These are phyloP conservation scores for Takifugu flavidus DNA, from an alignment of 2,113 vertebrate genomes.

Conservation along the genomic window DNA sequence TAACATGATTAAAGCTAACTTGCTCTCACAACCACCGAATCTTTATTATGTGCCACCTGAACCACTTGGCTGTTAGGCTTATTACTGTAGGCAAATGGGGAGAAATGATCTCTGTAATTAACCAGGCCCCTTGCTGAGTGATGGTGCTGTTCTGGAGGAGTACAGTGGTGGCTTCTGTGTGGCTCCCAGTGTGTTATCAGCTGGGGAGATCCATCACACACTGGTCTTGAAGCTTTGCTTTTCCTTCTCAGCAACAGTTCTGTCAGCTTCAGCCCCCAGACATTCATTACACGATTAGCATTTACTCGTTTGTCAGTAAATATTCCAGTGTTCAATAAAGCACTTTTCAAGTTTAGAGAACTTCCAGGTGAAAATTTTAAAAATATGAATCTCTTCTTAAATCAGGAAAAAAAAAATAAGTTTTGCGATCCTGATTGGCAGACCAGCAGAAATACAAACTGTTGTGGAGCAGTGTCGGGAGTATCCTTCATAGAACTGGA, in stretches of 20 bases:
- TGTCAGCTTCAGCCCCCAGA: neutral
- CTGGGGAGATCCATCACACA: conserved; percentile 37
- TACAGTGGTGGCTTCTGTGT: conserved; percentile 49
- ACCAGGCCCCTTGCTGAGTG: conserved; percentile 52
- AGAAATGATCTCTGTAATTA: conserved; percentile 68
- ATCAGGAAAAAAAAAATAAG: no score
- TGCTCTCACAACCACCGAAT: conserved; percentile 27
- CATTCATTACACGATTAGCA: no score
- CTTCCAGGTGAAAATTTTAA: no score
- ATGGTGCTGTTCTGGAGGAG: conserved; percentile 60
- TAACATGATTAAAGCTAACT: no score
- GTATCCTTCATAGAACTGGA: no score
- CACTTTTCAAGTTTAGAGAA: no score
- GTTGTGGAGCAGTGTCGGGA: no score
- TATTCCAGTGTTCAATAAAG: no score
- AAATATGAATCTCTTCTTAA: no score
- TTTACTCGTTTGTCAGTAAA: no score
- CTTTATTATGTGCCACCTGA: conserved; percentile 54
- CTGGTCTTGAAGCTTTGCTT: conserved; percentile 21
- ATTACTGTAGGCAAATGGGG: conserved; percentile 60
- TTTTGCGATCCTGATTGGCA: no score
- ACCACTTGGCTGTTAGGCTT: conserved; percentile 53
- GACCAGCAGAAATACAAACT: no score
- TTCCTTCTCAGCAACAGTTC: neutral
- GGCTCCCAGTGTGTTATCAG: conserved; percentile 37